Conservation (phyloP, 2,888 invertebrate genomes). For the Drosophila koepferae region DNA sequence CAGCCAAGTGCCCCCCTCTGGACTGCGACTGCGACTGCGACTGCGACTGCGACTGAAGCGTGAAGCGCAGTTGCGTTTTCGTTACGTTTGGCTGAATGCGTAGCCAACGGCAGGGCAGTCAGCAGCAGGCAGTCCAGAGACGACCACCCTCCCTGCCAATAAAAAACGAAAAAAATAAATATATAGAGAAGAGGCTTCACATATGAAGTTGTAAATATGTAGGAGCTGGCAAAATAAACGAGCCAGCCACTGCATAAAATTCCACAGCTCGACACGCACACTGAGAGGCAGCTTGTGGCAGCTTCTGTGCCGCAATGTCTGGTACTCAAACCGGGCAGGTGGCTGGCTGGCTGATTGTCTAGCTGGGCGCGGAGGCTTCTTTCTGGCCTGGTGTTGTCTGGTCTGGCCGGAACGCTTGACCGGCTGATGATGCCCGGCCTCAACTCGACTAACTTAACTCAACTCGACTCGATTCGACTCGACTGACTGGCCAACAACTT, state of each 20-base stretch:
- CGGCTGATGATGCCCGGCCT: slow-evolving; percentile 52
- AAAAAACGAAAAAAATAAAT: slow-evolving; percentile 14
- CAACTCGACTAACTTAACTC: slow-evolving; percentile 50
- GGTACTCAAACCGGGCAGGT: slow-evolving; percentile 57
- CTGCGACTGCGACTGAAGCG: slow-evolving; percentile 64
- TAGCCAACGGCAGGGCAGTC: slow-evolving; percentile 39
- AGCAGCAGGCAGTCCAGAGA: slow-evolving; percentile 24
- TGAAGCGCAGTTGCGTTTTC: slow-evolving; percentile 80
- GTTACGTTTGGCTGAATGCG: slow-evolving; percentile 77
- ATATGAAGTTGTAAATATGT: slow-evolving; percentile 76
- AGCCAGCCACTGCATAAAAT: slow-evolving; percentile 75
- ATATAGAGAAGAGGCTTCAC: slow-evolving; percentile 43
- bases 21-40: slow-evolving; percentile 23
- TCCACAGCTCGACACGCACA: slow-evolving; percentile 74
- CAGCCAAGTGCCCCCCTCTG: slow-evolving; percentile 35
- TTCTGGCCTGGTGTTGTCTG: slow-evolving; percentile 16
- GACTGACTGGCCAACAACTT: slow-evolving; percentile 63
- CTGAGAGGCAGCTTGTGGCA: slow-evolving; percentile 42
- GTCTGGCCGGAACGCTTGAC: slow-evolving; percentile 65
- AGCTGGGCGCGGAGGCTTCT: slow-evolving; percentile 7
- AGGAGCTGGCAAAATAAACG: slow-evolving; percentile 64
- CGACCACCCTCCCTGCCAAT: slow-evolving; percentile 72
- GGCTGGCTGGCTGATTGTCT: slow-evolving; percentile 45
- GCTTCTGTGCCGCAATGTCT: slow-evolving; percentile 77
- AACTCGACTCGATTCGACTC: slow-evolving; percentile 50